phyloP scores from a whole-genome alignment of 2,888 invertebrate species.

The Labia minor region DNA sequence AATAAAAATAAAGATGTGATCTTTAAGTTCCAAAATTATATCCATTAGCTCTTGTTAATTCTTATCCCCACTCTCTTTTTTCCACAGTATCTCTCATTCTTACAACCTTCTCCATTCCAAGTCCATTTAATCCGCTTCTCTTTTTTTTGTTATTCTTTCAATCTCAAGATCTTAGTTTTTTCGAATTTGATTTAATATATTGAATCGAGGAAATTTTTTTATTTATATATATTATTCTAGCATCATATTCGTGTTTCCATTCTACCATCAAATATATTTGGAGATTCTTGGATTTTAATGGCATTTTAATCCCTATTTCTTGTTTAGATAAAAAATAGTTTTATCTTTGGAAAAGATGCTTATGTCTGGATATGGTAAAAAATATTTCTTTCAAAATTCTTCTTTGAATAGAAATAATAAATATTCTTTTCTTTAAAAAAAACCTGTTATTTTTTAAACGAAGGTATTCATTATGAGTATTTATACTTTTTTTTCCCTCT shows the following conservation, averaged over 20 bases:
- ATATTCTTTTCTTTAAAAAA: not conserved
- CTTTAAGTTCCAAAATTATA: not conserved
- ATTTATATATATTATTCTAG: too few species aligned
- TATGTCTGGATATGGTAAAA: not conserved
- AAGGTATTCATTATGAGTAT: not conserved
- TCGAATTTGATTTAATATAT: not conserved
- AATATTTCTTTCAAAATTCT: not conserved
- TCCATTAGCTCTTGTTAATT: conserved; percentile 13
- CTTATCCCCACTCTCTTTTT: not conserved
- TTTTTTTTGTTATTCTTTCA: not conserved
- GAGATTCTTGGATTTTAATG: conserved; percentile 7
- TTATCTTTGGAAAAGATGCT: not conserved
- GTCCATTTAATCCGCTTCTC: not conserved
- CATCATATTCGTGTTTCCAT: not conserved
- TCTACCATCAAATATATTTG: not conserved
- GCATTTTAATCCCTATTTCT: conserved; percentile 7
- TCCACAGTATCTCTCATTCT: not conserved
- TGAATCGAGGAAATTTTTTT: not conserved
- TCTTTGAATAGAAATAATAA: conserved; percentile 13
- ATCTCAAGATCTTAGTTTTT: not conserved
- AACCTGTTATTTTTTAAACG: conserved; percentile 1
- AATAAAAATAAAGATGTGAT: conserved; percentile 13
- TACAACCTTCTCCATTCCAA: not conserved
- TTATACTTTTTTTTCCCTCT: too few species aligned
- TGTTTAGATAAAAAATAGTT: conserved; percentile 8